Base-by-base conservation (phyloP, 2,113 vertebrate genomes). In the Bos javanicus region DNA sequence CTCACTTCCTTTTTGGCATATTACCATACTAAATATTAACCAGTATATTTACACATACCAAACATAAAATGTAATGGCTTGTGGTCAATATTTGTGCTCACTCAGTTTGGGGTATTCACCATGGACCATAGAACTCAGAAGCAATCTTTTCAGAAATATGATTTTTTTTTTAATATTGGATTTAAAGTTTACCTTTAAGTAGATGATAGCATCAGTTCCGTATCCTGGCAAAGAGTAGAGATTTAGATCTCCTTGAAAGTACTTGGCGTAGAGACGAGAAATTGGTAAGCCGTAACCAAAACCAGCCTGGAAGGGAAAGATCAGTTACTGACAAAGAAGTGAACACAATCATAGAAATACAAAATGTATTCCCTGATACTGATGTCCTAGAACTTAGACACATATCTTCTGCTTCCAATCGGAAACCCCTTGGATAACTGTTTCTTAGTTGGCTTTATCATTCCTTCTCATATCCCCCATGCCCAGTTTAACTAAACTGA, bases 241-340 rank as follows among this genome's bases (percentile, higher is more conserved):
- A 98, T 99, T 99, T 89, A 99, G 98, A 97, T 99, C 99, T 97
- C 99, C 99, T 98, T 99, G 99, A 95, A 99, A 99, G 97, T 99
- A 99, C 98, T 99, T 99, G 87, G 99, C 99, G 96, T 99, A 99
- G 19, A 99, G 99, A 74, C 99, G 99, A 95, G 99, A 99, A 98
- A 99, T 99, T 19, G 99, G 99, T 94, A 99, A 99, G 71, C 99
- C 99, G 1, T 99, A 99, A 50, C 99, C 99, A 90, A 99, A 99
- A 54, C 99, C 99, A 98, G 99, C 99, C 99, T 99, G 97, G 43
- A 98, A 57, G 87, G 82, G 33, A 96, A 64, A 93, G 78, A 88
- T 26, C 28, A 71, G 39, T 91, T 62, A 87, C 57, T 84, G 82
- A 50, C 64, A 57, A 95, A 90, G 71, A 88, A 36, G 15, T 39